Conservation (phyloP, 2,797 vertebrate species). For the Diceros bicornis region DNA sequence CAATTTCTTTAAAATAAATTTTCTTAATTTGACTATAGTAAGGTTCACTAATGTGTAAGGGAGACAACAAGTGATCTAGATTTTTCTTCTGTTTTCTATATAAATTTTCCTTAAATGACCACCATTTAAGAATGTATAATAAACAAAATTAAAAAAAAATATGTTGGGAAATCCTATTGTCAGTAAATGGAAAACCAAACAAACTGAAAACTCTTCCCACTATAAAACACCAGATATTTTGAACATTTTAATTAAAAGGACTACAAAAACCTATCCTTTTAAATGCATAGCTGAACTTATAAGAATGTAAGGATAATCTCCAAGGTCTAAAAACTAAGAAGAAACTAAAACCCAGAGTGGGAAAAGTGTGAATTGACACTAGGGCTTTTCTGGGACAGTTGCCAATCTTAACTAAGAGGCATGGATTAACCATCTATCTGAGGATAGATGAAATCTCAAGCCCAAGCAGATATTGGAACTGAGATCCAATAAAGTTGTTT, state of each 20-base stretch:
- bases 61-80: neutral
- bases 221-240: constrained; percentile 33
- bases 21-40: constrained; percentile 3
- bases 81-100: neutral
- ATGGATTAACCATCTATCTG: constrained; percentile 20
- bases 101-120: neutral
- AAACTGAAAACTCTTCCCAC: neutral
- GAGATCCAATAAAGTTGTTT: constrained; percentile 20
- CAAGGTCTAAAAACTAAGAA: constrained; percentile 36
- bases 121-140: neutral
- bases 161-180: neutral
- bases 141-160: neutral
- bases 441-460: constrained; percentile 21
- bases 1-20: neutral
- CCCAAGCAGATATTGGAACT: neutral
- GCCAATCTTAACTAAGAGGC: constrained; percentile 1
- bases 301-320: constrained; percentile 27
- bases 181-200: neutral
- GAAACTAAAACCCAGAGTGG: constrained; percentile 21
- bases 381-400: constrained; percentile 38
- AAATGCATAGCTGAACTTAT: constrained; percentile 8
- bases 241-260: constrained; percentile 16
- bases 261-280: neutral
- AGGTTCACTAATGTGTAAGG: neutral
- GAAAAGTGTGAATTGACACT: neutral